Base-by-base conservation (phyloP, 1,140 invertebrate genomes). In the Cotesia glomerata region DNA sequence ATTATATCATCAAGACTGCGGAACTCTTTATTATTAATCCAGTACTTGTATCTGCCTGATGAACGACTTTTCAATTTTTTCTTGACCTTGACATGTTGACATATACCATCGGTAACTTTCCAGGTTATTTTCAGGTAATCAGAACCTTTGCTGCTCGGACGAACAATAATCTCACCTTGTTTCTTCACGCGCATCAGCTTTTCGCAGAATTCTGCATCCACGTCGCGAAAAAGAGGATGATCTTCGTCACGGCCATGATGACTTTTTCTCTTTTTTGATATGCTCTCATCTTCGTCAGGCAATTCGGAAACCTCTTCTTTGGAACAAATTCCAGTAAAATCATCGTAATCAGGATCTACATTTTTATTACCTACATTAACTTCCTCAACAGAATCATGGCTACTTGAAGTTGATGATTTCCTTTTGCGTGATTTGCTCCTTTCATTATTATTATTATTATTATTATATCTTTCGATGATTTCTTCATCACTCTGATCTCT, bases 1-100 rank as follows among this genome's bases (percentile, higher is more conserved):
- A 99, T 95, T 59, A 99, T 99, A 93, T 99, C 98, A 87, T 99
- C 98, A 13, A 99, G 86, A 88, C 99, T 98, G 89, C 99, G 98
- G 87, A 98, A 99, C 79, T 98, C 95, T 80, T 95, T 95, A 67
- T 90, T 92, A 13, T 92, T 93, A 74, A 98, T 98, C 91, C 92
- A 94, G 0, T 99, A 86, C 73, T 82, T 82, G 75, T 92, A 91
- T 32, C 98, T 98, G 18, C 99, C 86, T 56, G 96, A 97, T 82
- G 99, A 99, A 0, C 93, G 93, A 84, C 99, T 99, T 88, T 99
- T 99, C 7, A 96, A 96, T 84, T 98, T 93, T 87, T 99, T 98
- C 18, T 92, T 88, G 0, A 99, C 92, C 82, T 98, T 96, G 67
- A 99, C 97, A 83, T 99, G 98, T 83, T 99, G 97, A 81, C 95